Conservation (phyloP, 2,888 invertebrate genomes). For the Nineta flava region DNA sequence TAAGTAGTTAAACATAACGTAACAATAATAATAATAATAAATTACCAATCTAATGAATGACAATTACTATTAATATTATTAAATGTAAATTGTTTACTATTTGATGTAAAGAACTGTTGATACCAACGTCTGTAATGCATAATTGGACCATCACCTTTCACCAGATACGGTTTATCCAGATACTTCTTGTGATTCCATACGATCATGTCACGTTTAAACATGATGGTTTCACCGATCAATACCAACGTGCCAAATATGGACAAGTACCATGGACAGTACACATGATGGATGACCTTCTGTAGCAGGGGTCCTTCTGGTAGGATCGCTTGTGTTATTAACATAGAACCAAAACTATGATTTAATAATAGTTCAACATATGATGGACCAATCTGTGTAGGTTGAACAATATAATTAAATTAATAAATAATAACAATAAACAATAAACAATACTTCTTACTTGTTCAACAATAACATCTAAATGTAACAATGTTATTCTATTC, state of each 20-base stretch:
- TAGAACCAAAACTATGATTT: slow-evolving; percentile 33
- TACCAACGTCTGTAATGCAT: slow-evolving; percentile 67
- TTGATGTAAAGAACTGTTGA: slow-evolving; percentile 66
- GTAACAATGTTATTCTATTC: slow-evolving; percentile 35
- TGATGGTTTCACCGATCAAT: slow-evolving; percentile 49
- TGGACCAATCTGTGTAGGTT: slow-evolving; percentile 54
- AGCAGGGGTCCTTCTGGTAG: slow-evolving; percentile 62
- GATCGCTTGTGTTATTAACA: slow-evolving; percentile 57
- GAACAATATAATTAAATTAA: slow-evolving; percentile 6
- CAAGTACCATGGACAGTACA: slow-evolving; percentile 47
- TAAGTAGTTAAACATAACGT: no score
- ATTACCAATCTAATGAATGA: no score
- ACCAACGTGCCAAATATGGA: slow-evolving; percentile 47
- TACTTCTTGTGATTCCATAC: slow-evolving; percentile 81
- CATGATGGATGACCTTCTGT: slow-evolving; percentile 61
- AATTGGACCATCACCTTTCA: slow-evolving; percentile 57
- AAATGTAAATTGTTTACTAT: slow-evolving; percentile 29
- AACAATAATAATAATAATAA: no score
- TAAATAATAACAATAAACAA: background rate
- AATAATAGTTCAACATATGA: slow-evolving; percentile 58
- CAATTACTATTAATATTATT: background rate
- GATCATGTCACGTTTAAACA: slow-evolving; percentile 68
- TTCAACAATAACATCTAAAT: slow-evolving; percentile 42
- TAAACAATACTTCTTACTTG: slow-evolving; percentile 34
- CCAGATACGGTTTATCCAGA: slow-evolving; percentile 50